Base-by-base conservation (phyloP, 2,797 vertebrate genomes). In the Eulemur mongoz region DNA sequence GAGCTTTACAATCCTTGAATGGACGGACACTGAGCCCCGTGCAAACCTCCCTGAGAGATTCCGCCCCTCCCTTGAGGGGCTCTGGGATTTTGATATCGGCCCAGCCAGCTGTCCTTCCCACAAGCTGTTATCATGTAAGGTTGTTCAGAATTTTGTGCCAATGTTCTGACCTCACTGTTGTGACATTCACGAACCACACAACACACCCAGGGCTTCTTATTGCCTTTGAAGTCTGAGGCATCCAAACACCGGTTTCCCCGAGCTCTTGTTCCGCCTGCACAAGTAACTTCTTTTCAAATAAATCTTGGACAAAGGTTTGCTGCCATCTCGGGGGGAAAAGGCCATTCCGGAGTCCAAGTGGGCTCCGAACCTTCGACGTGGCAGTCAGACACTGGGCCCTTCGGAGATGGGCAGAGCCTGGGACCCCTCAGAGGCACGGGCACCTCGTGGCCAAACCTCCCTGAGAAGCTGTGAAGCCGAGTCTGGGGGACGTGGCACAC, bases 171-270 rank as follows among this genome's bases (percentile, higher is more conserved):
- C 54, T 65, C 30, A 65, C 61, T n/a, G 15, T 65, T 32, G 17
- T 3, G 73, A 52, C 32, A 2, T 22, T 32, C 22, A 5, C 4
- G 75, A 52, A 13, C 48, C 8, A 7, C 7, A 8, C 48, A 67
- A 25, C 32, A 67, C 18, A 8, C 13, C 5, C 23, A 65, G 52
- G 43, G 32, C 38, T 15, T 32, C 10, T 3, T 18, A 0, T 38
- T 7, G 27, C 30, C 54, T 23, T 12, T 1, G 10, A 59, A 72
- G 35, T 30, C 30, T 3, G 0, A 20, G 32, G 15, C 0, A 0
- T 25, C 32, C 13, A 25, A 38, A 78, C 61, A 32, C 61, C 1
- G 14, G 15, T 63, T 32, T 17, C 80, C 1, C 52, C 20, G 20
- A 12, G 32, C 17, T 35, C 67, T 27, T 9, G 25, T 8, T 50